Evolutionary conservation across 1,140 invertebrate genomes (phyloP), one percentile per base, ranked within the genome.

Genomic region (Ooceraea biroi): DNA sequence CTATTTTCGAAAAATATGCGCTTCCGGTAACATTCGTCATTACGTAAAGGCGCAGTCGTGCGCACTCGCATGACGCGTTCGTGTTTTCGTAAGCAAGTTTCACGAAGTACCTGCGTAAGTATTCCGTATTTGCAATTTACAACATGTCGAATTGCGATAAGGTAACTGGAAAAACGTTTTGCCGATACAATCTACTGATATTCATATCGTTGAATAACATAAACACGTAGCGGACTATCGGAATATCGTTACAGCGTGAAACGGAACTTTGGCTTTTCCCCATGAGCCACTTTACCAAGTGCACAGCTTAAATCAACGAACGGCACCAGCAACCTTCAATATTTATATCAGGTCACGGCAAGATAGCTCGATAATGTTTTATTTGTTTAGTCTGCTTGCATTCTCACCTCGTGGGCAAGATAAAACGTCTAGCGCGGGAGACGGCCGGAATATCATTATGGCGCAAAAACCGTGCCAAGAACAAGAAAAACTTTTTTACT

Each of bases 381-480:
- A 77, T 77, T 52, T 66, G 46, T 66, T 77, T 52, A 77, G 46
- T 36, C 48, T n/a, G 60, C 48, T 41, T 60, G 50, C 66, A 77
- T 77, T 66, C 19, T 55, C 48, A 66, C 60, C 7, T 36, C 60
- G 46, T 14, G 19, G 19, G 46, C 30, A 52, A 66, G 46, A 77
- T 77, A 52, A 3, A 77, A 66, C 61, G 46, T 77, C 46, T 65
- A 58, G 27, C 73, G 46, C 22, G 48, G 19, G 12, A 48, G 19
- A 41, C 60, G 58, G 65, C 66, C 60, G 73, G 60, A 77, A 77
- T 66, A 77, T 66, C 61, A 52, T 66, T 77, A 65, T 25, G 46
- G 46, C 48, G 19, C 61, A 66, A 66, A 36, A 77, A 77, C 17
- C 4, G 60, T 77, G 30, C 22, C 65, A 48, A 48, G 65, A 41